Evolutionary conservation across 2,888 invertebrate species (phyloP).

Genomic region (Agrochola lychnidis): DNA sequence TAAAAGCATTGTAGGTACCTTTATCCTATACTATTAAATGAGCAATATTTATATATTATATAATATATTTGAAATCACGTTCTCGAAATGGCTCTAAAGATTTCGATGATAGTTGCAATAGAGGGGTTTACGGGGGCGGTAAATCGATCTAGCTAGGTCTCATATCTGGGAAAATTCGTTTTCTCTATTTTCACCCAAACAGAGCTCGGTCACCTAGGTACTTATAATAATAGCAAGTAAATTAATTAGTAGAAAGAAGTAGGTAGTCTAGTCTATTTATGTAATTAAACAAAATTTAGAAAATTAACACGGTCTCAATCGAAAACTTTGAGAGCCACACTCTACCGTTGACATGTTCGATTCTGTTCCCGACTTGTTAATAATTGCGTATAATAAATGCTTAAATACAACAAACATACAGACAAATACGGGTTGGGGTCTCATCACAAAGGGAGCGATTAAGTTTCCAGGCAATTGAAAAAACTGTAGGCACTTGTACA

Average conservation of each 20-base stretch:
- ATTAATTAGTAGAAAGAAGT: not conserved
- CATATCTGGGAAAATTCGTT: too few species aligned
- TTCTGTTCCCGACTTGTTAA: constrained; percentile 87
- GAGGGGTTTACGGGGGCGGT: too few species aligned
- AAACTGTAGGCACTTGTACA: constrained; percentile 33
- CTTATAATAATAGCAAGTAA: not conserved
- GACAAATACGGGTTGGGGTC: constrained; percentile 86
- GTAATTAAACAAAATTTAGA: not conserved
- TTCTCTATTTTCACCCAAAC: too few species aligned
- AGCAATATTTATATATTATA: too few species aligned
- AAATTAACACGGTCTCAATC: too few species aligned
- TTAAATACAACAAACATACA: constrained; percentile 88
- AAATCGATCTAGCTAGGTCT: too few species aligned
- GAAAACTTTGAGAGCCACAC: constrained; percentile 76
- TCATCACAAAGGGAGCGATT: constrained; percentile 77
- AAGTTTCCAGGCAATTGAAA: constrained; percentile 80
- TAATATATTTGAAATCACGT: too few species aligned
- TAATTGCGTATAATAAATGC: constrained; percentile 89
- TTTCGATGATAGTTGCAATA: too few species aligned
- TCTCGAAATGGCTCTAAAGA: too few species aligned
- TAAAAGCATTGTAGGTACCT: not conserved
- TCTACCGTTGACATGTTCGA: constrained; percentile 71
- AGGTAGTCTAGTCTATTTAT: not conserved
- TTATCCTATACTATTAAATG: too few species aligned
- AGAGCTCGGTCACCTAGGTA: too few species aligned